Percentiles rank a stretch among this genome's conserved stretches.
phyloP scores from a whole-genome alignment of 2,797 vertebrate species.

The Phoebastria nigripes region DNA sequence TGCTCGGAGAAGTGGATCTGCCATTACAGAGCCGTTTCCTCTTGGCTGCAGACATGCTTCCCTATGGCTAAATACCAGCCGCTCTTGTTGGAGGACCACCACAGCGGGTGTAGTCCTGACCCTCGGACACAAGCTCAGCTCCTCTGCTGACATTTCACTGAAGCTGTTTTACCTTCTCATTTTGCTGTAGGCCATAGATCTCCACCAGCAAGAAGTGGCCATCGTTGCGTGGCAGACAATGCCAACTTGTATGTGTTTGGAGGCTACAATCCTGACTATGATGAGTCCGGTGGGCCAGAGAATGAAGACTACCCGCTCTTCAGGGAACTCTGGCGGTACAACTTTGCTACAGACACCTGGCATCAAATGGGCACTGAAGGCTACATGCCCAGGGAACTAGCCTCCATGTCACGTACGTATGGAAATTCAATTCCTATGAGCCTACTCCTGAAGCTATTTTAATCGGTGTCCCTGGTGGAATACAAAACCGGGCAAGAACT shows the following conservation, averaged over 20 bases:
- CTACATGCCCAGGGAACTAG: slow-evolving; percentile 95
- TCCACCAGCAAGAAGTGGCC: slow-evolving; percentile 92
- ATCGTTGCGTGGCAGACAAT: slow-evolving; percentile 94
- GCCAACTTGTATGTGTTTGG: slow-evolving; percentile 95
- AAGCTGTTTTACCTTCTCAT: not conserved
- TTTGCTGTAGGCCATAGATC: slow-evolving; percentile 80
- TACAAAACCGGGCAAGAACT: not conserved
- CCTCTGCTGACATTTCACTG: not conserved
- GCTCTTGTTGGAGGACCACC: not conserved
- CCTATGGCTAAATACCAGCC: fast-evolving
- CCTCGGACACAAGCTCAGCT: not conserved
- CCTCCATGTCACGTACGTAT: slow-evolving; percentile 94
- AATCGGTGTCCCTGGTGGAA: not conserved
- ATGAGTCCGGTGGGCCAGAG: slow-evolving; percentile 92
- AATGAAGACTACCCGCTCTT: slow-evolving; percentile 97
- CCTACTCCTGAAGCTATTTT: not conserved
- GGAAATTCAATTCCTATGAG: not conserved
- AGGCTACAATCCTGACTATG: slow-evolving; percentile 96
- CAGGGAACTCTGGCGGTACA: slow-evolving; percentile 95
- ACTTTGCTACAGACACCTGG: slow-evolving; percentile 95
- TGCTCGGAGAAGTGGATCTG: not conserved
- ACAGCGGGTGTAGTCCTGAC: fast-evolving
- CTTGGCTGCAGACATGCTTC: not conserved
- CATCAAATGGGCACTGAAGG: slow-evolving; percentile 96
- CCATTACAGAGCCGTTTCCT: not conserved